Conservation (phyloP, 37 sponge, comb jelly and placozoan genomes). For the Amphimedon queenslandica region DNA sequence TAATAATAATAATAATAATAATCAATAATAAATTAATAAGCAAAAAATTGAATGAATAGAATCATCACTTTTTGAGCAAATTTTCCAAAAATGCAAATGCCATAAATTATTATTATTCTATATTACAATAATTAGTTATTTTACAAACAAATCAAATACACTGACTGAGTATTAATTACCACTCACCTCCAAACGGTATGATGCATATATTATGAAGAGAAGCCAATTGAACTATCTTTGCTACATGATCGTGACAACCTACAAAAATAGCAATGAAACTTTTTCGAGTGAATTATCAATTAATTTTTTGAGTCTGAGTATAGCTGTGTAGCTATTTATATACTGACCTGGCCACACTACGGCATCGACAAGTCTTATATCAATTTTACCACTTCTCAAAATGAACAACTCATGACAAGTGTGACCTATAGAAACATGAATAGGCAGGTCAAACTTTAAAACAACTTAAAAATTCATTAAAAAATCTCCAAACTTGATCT, state of each 20-base stretch:
- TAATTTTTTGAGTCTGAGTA: not conserved
- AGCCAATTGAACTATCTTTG: conserved; percentile 63
- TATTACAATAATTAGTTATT: too few species aligned
- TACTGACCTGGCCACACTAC: conserved; percentile 83
- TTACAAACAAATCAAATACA: too few species aligned
- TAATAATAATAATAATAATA: too few species aligned
- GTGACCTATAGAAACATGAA: conserved; percentile 55
- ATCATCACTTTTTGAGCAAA: too few species aligned
- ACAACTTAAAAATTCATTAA: not conserved
- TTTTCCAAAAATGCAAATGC: too few species aligned
- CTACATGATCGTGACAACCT: conserved; percentile 76
- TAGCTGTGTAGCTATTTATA: too few species aligned
- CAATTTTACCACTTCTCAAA: conserved; percentile 71
- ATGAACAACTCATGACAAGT: conserved; percentile 86
- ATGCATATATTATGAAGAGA: conserved; percentile 73
- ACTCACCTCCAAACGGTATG: conserved; percentile 82
- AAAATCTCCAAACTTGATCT: too few species aligned
- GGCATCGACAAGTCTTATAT: conserved; percentile 71
- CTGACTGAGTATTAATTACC: too few species aligned
- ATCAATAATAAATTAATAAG: too few species aligned
- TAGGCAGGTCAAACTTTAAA: not conserved
- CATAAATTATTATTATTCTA: too few species aligned
- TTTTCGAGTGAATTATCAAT: not conserved
- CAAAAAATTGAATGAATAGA: too few species aligned
- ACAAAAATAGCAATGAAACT: not conserved